These are phyloP conservation scores for Amblyjoppa fuscipennis DNA, from an alignment of 2,888 invertebrate genomes.

Conservation along the genomic window DNA sequence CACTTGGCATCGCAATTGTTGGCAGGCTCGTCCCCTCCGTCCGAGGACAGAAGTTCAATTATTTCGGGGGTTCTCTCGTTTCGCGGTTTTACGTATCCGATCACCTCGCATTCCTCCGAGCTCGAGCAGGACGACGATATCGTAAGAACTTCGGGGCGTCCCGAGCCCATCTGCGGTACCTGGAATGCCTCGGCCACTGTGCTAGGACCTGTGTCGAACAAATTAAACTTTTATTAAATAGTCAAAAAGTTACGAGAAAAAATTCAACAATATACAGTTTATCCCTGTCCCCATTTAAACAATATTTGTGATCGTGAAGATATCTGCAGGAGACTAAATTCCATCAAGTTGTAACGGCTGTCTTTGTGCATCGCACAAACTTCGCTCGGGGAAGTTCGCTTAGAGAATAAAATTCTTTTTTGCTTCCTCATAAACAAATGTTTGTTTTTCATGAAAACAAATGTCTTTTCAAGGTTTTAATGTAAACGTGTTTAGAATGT, in stretches of 20 bases:
- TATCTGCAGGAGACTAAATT: too few relatives aligned
- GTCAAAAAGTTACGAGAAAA: neutral
- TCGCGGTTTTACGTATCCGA: conserved; percentile 89
- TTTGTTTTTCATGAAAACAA: too few relatives aligned
- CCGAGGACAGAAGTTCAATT: conserved; percentile 88
- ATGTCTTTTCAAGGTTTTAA: too few relatives aligned
- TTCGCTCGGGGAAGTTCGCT: too few relatives aligned
- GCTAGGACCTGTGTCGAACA: conserved; percentile 75
- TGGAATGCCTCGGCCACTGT: conserved; percentile 76
- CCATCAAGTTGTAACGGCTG: too few relatives aligned
- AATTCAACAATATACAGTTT: neutral
- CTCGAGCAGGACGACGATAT: conserved; percentile 84
- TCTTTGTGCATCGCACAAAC: too few relatives aligned
- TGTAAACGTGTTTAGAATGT: too few relatives aligned
- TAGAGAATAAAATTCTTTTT: too few relatives aligned
- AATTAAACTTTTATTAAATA: conserved; percentile 13
- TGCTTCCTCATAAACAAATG: too few relatives aligned
- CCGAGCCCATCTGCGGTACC: conserved; percentile 63
- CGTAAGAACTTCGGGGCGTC: conserved; percentile 76
- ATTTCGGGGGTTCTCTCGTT: conserved; percentile 89
- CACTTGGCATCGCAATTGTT: conserved; percentile 45
- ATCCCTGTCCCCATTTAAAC: neutral
- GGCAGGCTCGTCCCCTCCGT: conserved; percentile 85
- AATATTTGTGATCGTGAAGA: neutral
- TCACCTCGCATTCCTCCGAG: conserved; percentile 88